A percentile compares a stretch with the other conserved stretches of the same genome.
phyloP scores from a whole-genome alignment of 1,140 invertebrate species.

The Brachionus sp. region DNA sequence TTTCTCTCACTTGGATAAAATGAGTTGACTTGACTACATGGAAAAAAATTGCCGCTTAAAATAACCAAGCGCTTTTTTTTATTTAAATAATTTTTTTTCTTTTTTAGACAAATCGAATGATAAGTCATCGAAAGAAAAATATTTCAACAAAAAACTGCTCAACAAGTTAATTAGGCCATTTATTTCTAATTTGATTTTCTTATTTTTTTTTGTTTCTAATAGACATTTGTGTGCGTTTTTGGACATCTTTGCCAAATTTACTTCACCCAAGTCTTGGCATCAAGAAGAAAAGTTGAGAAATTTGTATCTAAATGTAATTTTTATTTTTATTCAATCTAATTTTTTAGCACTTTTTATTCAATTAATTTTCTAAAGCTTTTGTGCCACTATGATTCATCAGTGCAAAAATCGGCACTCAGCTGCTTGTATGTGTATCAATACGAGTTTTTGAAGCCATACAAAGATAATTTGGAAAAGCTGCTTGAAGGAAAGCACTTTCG shows the following conservation, averaged over 20 bases:
- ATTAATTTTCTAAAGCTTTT: conserved; percentile 65
- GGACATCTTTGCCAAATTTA: conserved; percentile 71
- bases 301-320: conserved; percentile 66
- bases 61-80: neutral
- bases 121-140: conserved; percentile 1
- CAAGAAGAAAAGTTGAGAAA: conserved; percentile 70
- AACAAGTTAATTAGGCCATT: conserved; percentile 12
- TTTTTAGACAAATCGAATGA: neutral
- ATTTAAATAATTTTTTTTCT: neutral
- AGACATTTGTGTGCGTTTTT: conserved; percentile 69
- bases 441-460: conserved; percentile 71
- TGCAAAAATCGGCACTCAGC: conserved; percentile 79
- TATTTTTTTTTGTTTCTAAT: conserved; percentile 46
- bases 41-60: neutral
- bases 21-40: conserved; percentile 1
- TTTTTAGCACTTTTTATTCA: conserved; percentile 30
- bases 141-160: conserved; percentile 26
- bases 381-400: conserved; percentile 69
- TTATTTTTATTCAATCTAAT: no score
- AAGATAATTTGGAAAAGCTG: conserved; percentile 69
- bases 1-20: neutral
- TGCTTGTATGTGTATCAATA: conserved; percentile 79
- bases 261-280: conserved; percentile 74
- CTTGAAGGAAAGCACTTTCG: conserved; percentile 83
- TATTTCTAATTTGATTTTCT: neutral